Conservation (phyloP, 2,113 vertebrate species). For the Sciurus niger region DNA sequence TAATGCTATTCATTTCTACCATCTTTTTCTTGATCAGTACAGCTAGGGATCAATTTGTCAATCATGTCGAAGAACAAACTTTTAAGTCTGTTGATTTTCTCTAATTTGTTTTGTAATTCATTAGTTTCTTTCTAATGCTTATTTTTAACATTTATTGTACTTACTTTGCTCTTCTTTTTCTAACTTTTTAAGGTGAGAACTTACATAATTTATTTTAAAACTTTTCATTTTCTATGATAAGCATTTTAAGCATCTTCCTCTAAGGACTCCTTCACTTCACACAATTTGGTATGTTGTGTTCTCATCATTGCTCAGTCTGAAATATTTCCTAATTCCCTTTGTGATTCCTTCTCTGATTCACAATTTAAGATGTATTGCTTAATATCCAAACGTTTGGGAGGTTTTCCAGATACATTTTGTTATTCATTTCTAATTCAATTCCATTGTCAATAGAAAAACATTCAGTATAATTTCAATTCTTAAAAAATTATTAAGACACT, state of each 20-base stretch:
- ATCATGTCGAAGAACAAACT: not conserved
- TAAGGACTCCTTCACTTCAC: not conserved
- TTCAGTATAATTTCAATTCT: not conserved
- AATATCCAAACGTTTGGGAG: not conserved
- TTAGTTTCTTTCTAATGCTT: not conserved
- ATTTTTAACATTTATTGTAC: not conserved
- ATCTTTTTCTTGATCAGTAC: not conserved
- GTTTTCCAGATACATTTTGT: not conserved
- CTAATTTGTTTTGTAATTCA: not conserved
- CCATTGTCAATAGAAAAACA: not conserved
- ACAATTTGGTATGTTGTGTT: not conserved
- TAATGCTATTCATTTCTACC: not conserved
- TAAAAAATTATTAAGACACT: not conserved
- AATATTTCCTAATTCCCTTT: not conserved
- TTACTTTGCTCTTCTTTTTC: not conserved
- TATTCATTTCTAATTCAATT: not conserved
- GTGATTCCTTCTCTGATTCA: constrained; percentile 3
- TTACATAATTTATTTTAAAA: not conserved
- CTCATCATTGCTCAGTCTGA: not conserved
- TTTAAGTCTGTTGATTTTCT: not conserved
- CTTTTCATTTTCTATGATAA: not conserved
- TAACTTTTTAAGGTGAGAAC: not conserved
- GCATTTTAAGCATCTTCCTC: not conserved
- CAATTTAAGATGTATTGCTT: not conserved
- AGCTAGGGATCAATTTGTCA: not conserved